These are phyloP conservation scores for Tachina lurida DNA, from an alignment of 2,888 invertebrate species.

Conservation along the genomic window DNA sequence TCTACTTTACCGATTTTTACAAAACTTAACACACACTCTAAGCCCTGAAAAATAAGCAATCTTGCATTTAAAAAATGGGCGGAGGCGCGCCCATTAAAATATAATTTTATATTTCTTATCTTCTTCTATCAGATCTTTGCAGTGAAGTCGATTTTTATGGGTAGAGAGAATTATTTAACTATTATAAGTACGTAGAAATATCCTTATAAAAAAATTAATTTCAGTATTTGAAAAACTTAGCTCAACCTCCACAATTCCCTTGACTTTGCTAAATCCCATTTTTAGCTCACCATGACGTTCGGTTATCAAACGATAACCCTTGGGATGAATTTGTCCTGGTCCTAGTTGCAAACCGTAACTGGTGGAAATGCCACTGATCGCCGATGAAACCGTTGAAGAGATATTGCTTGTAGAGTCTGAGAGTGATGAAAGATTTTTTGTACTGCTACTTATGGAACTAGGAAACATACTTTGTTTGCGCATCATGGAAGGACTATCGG, in stretches of 20 bases:
- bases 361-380: constrained; percentile 77
- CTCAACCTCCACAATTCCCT: constrained; percentile 96
- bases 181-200: too few relatives aligned
- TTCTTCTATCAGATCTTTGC: too few relatives aligned
- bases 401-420: constrained; percentile 76
- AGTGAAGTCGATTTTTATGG: too few relatives aligned
- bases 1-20: too few relatives aligned
- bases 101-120: too few relatives aligned
- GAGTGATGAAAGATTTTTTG: constrained; percentile 68
- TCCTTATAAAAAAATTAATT: too few relatives aligned
- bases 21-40: too few relatives aligned
- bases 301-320: constrained; percentile 88
- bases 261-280: constrained; percentile 93
- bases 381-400: constrained; percentile 69
- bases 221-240: constrained; percentile 77
- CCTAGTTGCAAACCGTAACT: constrained; percentile 89
- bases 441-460: constrained; percentile 57
- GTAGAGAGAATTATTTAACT: too few relatives aligned
- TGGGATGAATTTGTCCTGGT: constrained; percentile 91
- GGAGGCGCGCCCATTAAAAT: too few relatives aligned
- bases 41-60: too few relatives aligned
- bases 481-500: constrained; percentile 73
- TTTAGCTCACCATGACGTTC: constrained; percentile 92
- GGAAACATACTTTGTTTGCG: constrained; percentile 78
- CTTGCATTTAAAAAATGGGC: too few relatives aligned